Evolutionary conservation across 1,140 invertebrate species (phyloP).

Genomic region (Pogonus chalceus): DNA sequence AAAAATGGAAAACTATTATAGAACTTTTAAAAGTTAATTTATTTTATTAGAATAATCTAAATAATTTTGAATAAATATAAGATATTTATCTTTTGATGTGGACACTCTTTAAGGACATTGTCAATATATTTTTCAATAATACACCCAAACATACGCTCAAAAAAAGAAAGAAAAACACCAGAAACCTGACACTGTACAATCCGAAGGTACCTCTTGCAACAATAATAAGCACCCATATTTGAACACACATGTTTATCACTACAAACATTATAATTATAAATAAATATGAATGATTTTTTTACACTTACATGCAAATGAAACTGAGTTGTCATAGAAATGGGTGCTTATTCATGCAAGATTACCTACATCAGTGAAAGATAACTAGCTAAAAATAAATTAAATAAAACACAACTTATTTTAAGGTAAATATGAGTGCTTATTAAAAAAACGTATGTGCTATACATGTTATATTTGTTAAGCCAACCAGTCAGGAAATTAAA

Average conservation of each 20-base stretch:
- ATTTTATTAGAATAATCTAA: too few relatives aligned
- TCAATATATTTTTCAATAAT: too few relatives aligned
- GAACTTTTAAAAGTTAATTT: too few relatives aligned
- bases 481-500: too few relatives aligned
- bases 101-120: too few relatives aligned
- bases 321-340: background rate
- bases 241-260: too few relatives aligned
- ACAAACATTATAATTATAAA: background rate
- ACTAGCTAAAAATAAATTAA: background rate
- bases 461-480: too few relatives aligned
- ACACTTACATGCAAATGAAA: background rate
- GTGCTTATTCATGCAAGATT: background rate
- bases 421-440: constrained; percentile 20
- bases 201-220: background rate
- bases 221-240: constrained; percentile 6
- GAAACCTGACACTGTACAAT: background rate
- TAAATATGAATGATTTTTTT: background rate
- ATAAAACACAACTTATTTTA: background rate
- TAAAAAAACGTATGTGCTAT: constrained; percentile 27
- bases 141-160: too few relatives aligned
- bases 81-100: too few relatives aligned
- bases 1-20: too few relatives aligned
- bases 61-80: too few relatives aligned
- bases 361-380: background rate
- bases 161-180: too few relatives aligned